Percentiles rank a stretch among this genome's conserved stretches.
Evolutionary conservation across 2,113 vertebrate genomes (phyloP).

Genomic region (Dromiciops gliroides): DNA sequence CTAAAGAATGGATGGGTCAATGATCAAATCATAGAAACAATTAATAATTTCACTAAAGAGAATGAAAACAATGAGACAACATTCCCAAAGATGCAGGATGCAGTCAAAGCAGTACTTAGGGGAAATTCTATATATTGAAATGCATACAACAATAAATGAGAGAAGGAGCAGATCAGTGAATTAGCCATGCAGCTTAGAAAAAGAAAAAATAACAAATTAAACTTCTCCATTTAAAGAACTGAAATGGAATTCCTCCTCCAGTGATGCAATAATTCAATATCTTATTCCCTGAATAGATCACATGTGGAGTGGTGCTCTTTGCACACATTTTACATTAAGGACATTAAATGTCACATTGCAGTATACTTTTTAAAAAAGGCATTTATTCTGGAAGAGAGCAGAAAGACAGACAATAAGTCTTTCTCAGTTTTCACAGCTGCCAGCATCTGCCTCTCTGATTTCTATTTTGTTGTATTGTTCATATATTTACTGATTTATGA

Average conservation of each 20-base stretch:
- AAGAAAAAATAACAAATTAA: fast-evolving
- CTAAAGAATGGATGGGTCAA: background rate
- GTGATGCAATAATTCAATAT: background rate
- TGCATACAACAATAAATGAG: background rate
- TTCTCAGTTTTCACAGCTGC: background rate
- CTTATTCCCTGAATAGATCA: background rate
- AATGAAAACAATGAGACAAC: background rate
- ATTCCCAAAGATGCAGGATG: background rate
- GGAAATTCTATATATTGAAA: background rate
- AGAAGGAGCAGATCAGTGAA: background rate
- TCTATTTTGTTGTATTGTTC: background rate
- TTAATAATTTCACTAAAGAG: background rate
- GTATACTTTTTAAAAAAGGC: background rate
- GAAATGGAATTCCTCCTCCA: background rate
- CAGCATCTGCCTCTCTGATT: background rate
- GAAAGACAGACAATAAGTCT: background rate
- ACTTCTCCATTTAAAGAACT: background rate
- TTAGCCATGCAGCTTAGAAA: background rate
- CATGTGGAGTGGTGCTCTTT: background rate
- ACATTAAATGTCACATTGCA: background rate
- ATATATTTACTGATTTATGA: background rate
- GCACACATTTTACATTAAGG: background rate
- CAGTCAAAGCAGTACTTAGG: background rate
- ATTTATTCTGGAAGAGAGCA: background rate
- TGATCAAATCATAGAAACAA: background rate